Evolutionary conservation across 92 coral and sea anemone genomes (phyloP), one percentile per base, ranked within the genome.

Genomic region (Palythoa grandiflora): DNA sequence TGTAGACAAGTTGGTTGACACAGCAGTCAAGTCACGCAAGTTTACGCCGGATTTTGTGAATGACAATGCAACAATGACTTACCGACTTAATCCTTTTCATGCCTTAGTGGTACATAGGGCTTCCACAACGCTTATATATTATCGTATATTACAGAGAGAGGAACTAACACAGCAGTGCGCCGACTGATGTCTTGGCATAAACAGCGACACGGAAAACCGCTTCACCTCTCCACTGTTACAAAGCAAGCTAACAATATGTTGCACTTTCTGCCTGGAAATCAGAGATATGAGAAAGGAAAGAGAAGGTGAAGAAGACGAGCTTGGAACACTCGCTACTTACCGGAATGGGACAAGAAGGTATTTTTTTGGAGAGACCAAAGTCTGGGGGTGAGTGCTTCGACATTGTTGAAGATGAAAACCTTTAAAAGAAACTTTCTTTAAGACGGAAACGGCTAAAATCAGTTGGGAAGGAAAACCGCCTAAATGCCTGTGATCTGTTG

Each of bases 371-470:
- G 21, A 87, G 68, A 21, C 81, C 19, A 6, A 72, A 87, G 77
- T 28, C 28, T 28, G 28, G 28, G 28, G 28, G 28, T 28, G 28
- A 28, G 28, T 28, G 28, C 28, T 28, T 38, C 72, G 77, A 66
- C 57, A 38, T 66, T 38, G 65, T 55, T 15, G 87, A 83, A 48
- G 88, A 89, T 61, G 59, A 74, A 47, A 17, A 61, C 68, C 20
- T 61, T 14, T 2, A 61, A 17, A 68, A 78, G 50, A 77, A 77
- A 20, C 92, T 89, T 8, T 71, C 88, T 21, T 68, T 79, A 38
- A 83, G 76, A 75, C 68, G 79, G 44, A 84, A 89, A 77, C 86
- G 76, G 71, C 84, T 84, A n/a, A 89, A 89, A 50, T 83, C 88
- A 1, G 37, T 39, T 4, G 87, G 87, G 9, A 84, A 70, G 80